phyloP scores from a whole-genome alignment of 2,113 vertebrate species.

The Marmota flaviventris region DNA sequence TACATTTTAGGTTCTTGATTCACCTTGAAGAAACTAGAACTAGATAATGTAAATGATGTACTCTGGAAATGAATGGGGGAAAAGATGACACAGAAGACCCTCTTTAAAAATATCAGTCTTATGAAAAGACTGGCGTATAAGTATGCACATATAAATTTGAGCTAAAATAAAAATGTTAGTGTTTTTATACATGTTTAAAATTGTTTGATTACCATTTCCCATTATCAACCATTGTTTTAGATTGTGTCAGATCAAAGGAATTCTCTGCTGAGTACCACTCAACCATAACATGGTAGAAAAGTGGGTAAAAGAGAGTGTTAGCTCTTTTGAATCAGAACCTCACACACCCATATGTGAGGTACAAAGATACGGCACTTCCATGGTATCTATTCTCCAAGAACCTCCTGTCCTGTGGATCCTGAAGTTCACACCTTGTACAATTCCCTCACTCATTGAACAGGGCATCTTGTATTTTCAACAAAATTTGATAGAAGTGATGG shows the following conservation, averaged over 20 bases:
- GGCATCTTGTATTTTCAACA: neutral
- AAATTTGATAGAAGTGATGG: neutral
- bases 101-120: conserved; percentile 41
- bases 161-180: conserved; percentile 30
- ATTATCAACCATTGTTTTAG: conserved; percentile 15
- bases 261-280: neutral
- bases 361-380: neutral
- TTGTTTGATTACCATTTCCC: conserved; percentile 8
- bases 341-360: neutral
- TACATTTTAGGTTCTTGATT: conserved; percentile 41
- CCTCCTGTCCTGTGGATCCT: neutral
- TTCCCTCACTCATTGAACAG: neutral
- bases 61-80: neutral
- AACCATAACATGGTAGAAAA: neutral
- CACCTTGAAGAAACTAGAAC: conserved; percentile 44
- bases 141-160: neutral
- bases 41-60: conserved; percentile 36
- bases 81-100: neutral
- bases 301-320: neutral
- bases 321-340: conserved; percentile 5
- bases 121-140: neutral
- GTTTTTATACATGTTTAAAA: conserved; percentile 52
- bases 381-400: neutral
- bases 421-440: neutral
- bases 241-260: conserved; percentile 17